Base-by-base conservation (phyloP, 2,797 vertebrate genomes). In the Echiichthys vipera region DNA sequence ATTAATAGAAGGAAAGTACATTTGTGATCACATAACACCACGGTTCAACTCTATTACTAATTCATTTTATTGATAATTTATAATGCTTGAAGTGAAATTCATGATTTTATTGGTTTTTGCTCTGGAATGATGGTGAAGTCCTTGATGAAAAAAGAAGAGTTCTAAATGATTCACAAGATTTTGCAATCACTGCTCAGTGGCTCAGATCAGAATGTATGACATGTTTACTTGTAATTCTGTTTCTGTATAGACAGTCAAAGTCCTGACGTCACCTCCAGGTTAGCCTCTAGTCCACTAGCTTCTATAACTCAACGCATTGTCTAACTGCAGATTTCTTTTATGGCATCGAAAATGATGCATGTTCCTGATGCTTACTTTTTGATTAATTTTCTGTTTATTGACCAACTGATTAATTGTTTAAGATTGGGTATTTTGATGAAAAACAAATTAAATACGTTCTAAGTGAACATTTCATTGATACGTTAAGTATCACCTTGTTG, bases 161-260 rank as follows among this genome's bases (percentile, higher is more conserved):
- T 36, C 36, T 18, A 63, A 79, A 84, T 80, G 68, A 81, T 86
- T 84, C 77, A 75, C 53, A 62, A 62, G 39, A 65, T 59, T 69
- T 70, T 61, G 50, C 65, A 71, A 37, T 80, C 53, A 50, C 24
- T 40, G 9, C 36, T 49, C 34, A 27, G 27, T 20, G 51, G 20
- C 5, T 55, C 9, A 2, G 25, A 47, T 25, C 43, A 61, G 17
- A 30, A 12, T 27, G 2, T 34, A 25, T 2, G 12, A 27, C 9
- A 39, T 32, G 49, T 24, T 45, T 59, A 1, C 13, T 36, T 36
- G 34, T 12, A 20, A 13, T 18, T n/a, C 10, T 49, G 6, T 30
- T 42, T 17, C 13, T 49, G 11, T 46, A 24, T 24, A 13, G 34
- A 42, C 47, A 29, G 25, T 5, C 47, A 42, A 25, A 29, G 25